Evolutionary conservation across 2,113 vertebrate genomes (phyloP).

Genomic region (Corythornis cristatus): DNA sequence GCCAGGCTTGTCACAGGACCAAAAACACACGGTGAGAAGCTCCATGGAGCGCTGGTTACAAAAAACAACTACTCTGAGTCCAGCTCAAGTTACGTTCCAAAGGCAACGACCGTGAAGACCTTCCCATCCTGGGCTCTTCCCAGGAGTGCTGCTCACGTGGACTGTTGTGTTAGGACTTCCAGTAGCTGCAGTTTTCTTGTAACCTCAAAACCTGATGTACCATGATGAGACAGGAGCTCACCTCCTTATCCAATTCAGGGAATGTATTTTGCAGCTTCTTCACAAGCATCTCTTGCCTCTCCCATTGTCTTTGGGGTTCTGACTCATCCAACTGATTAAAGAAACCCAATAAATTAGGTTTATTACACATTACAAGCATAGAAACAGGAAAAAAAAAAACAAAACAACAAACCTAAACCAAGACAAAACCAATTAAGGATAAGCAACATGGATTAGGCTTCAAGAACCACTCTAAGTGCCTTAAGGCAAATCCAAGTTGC

Average conservation of each 20-base stretch:
- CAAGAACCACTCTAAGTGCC: not conserved
- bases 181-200: not conserved
- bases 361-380: not conserved
- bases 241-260: conserved; percentile 88
- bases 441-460: not conserved
- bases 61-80: not conserved
- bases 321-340: conserved; percentile 64
- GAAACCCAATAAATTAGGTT: not conserved
- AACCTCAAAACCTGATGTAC: not conserved
- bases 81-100: not conserved
- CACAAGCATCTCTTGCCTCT: conserved; percentile 86
- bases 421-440: not conserved
- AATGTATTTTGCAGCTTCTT: conserved; percentile 87
- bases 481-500: not conserved
- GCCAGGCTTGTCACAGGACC: not conserved
- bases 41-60: not conserved
- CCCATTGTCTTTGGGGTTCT: conserved; percentile 75
- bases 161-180: not conserved
- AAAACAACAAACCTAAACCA: no score
- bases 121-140: not conserved
- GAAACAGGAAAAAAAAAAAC: not conserved
- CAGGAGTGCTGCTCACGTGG: not conserved
- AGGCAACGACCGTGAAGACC: not conserved
- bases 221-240: conserved; percentile 50
- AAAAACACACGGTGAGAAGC: not conserved